A percentile compares a stretch with the other conserved stretches of the same genome.
phyloP scores from a whole-genome alignment of 2,797 vertebrate genomes.

The Onychomys arenicola region DNA sequence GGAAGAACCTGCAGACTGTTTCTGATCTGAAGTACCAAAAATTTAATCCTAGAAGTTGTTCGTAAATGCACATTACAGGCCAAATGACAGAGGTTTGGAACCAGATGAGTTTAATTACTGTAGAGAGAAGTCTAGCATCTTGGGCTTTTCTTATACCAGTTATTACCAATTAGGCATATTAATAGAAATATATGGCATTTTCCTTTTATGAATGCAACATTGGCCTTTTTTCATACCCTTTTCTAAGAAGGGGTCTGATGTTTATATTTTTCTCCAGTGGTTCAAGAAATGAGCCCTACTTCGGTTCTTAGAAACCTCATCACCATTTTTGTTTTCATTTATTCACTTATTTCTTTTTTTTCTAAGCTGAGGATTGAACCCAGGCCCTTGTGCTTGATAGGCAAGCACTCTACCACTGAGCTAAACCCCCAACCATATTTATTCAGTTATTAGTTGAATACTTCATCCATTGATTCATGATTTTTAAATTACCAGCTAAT shows the following conservation, averaged over 20 bases:
- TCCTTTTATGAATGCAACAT: not conserved
- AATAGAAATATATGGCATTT: not conserved
- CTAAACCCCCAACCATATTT: too few species aligned
- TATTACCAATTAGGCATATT: not conserved
- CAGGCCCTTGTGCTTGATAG: too few species aligned
- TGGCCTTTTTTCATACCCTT: not conserved
- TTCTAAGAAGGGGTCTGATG: not conserved
- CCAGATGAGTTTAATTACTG: not conserved
- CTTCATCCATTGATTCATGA: conserved; percentile 7
- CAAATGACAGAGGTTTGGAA: not conserved
- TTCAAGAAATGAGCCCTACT: not conserved
- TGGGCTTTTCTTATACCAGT: not conserved
- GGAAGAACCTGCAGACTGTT: not conserved
- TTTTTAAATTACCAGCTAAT: not conserved
- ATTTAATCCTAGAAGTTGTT: not conserved
- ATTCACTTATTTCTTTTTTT: too few species aligned
- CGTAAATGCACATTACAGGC: not conserved
- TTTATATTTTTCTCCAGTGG: not conserved
- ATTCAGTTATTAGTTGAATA: not conserved
- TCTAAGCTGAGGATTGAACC: too few species aligned
- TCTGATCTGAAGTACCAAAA: not conserved
- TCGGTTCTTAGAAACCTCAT: not conserved
- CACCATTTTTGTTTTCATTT: not conserved
- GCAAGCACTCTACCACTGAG: too few species aligned
- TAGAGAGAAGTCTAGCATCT: not conserved